Evolutionary conservation across 2,797 vertebrate species (phyloP), one percentile per base, ranked within the genome.

Genomic region (Psittacula echo): DNA sequence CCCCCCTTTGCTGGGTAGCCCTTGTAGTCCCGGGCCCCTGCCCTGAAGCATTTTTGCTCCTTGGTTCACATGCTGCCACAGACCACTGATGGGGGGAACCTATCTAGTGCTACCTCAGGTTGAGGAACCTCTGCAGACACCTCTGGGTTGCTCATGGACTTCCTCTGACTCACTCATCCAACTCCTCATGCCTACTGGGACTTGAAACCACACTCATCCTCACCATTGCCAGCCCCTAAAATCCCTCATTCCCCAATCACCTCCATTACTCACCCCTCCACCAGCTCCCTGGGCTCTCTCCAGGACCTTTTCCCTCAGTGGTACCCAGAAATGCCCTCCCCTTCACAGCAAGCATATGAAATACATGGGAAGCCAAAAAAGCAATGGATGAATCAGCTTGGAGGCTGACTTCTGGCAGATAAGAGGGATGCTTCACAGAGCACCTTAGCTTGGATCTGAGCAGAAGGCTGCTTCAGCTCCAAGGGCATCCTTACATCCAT

Each of bases 11-110:
- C 44, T 78, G 53, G 47, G 30, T 13, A 62, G 14, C 29, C 30
- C 13, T 29, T 72, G 24, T 0, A 0, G 30, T 27, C 32, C 22
- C 29, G 39, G 34, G 9, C 16, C 5, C 26, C 23, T 30, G 16
- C 22, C 34, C 27, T 2, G 1, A 8, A 1, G 3, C 39, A 50
- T 17, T 70, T 87, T 71, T 54, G 23, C 15, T 72, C 13, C 53
- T 39, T 2, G 1, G 13, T 50, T 45, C 50, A 84, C 51, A 65
- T 10, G 5, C 23, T 71, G 51, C 24, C 24, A n/a, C 13, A 47
- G 23, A 30, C 13, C 13, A 51, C 20, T 9, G 10, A 39, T 17
- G 11, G 13, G 7, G 32, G 53, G 42, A 58, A 53, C 26, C 18
- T 13, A 7, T 11, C 47, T 30, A 24, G 16, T 32, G 32, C 5